Conservation (phyloP, 2,888 invertebrate species). For the Athalia circularis region DNA sequence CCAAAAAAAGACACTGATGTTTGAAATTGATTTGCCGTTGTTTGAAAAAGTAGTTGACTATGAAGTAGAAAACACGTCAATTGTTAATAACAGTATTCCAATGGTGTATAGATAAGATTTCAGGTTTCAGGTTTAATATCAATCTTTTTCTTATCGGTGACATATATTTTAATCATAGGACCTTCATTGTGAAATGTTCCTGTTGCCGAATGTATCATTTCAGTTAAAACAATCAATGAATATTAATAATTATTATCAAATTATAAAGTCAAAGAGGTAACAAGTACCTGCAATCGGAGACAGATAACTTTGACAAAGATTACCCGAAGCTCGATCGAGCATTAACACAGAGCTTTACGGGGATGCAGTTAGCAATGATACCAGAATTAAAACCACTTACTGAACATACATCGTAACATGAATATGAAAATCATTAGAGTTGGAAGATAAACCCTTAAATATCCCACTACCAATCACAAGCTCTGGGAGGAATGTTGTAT, state of each 20-base stretch:
- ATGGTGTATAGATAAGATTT: conserved; percentile 33
- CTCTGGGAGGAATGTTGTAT: not conserved
- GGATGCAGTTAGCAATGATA: not conserved
- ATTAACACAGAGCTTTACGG: not conserved
- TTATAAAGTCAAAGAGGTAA: not conserved
- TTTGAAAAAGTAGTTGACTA: conserved; percentile 17
- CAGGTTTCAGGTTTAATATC: conserved; percentile 16
- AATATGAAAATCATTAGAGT: no score
- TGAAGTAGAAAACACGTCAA: conserved; percentile 11
- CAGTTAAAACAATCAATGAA: not conserved
- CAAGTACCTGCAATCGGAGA: no score
- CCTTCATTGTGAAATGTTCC: not conserved
- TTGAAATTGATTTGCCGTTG: conserved; percentile 38
- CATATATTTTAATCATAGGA: not conserved
- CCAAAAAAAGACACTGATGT: conserved; percentile 33
- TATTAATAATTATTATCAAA: not conserved
- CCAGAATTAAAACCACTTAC: no score
- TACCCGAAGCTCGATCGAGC: no score
- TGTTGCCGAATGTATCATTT: not conserved
- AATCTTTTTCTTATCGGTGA: not conserved
- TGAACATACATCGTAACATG: no score
- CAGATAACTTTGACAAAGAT: no score
- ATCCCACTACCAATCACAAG: no score
- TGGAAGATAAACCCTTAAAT: no score
- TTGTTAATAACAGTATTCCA: not conserved